Evolutionary conservation across 2,888 invertebrate species (phyloP).

Genomic region (Heliothis peltigera): DNA sequence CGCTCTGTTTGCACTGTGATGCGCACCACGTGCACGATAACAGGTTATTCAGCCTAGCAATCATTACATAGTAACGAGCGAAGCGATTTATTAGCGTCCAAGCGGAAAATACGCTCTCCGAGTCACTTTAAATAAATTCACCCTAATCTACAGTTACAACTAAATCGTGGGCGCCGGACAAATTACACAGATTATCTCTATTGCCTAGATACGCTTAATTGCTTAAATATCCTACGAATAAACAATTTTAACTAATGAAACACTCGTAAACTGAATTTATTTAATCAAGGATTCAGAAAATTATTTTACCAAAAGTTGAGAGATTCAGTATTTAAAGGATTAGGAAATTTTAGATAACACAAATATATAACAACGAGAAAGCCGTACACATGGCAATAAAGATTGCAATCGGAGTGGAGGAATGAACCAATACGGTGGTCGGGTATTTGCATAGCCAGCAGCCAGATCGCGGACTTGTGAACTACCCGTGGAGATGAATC

Average conservation of each 20-base stretch:
- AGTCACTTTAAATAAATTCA: conserved; percentile 14
- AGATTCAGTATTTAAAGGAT: not conserved
- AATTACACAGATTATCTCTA: conserved; percentile 55
- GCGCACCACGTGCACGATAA: conserved; percentile 81
- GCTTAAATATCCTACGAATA: conserved; percentile 42
- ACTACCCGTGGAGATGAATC: conserved; percentile 61
- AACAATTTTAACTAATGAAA: conserved; percentile 37
- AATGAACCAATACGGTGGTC: conserved; percentile 57
- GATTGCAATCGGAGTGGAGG: conserved; percentile 55
- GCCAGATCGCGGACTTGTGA: conserved; percentile 59
- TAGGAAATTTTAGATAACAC: conserved; percentile 30
- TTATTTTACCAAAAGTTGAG: not conserved
- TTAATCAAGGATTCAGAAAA: not conserved
- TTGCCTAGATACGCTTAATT: conserved; percentile 54
- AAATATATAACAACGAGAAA: conserved; percentile 32
- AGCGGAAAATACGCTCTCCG: not conserved
- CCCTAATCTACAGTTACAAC: conserved; percentile 36
- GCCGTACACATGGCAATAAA: conserved; percentile 52
- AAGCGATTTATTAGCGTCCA: conserved; percentile 36
- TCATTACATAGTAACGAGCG: conserved; percentile 45
- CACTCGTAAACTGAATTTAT: conserved; percentile 19
- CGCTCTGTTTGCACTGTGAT: conserved; percentile 71
- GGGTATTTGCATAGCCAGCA: conserved; percentile 67
- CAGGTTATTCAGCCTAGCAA: conserved; percentile 80
- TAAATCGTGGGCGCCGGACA: conserved; percentile 46